Evolutionary conservation across 2,888 invertebrate species (phyloP).

Genomic region (Timandra comae): DNA sequence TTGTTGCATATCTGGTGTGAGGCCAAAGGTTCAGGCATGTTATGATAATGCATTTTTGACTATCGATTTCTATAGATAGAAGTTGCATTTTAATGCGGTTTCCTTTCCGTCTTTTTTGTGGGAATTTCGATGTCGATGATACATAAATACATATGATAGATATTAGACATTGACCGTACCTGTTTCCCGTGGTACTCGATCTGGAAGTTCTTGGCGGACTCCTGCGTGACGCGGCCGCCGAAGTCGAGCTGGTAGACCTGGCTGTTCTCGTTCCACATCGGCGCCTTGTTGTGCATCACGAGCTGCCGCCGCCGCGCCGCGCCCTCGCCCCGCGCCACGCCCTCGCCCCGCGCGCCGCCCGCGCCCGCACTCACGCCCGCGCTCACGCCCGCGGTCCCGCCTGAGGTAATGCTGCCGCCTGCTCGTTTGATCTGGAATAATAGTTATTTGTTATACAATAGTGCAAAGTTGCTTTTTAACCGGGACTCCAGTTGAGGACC

Average conservation of each 20-base stretch:
- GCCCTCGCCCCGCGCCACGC: conserved; percentile 13
- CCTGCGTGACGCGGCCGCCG: conserved; percentile 98
- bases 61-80: no score
- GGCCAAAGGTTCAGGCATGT: no score
- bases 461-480: no score
- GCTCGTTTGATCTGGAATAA: conserved; percentile 81
- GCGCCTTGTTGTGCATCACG: conserved; percentile 97
- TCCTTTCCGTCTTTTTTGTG: no score
- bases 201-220: conserved; percentile 99
- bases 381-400: conserved; percentile 34
- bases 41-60: no score
- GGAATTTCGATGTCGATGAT: no score
- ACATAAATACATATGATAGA: no score
- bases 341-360: conserved; percentile 20
- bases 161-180: no score
- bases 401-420: conserved; percentile 53
- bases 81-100: no score
- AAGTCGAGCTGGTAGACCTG: conserved; percentile 99
- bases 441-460: no score
- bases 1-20: no score
- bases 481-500: no score
- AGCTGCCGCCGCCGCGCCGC: conserved; percentile 81
- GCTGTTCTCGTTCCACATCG: conserved; percentile 99
- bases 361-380: conserved; percentile 14
- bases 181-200: conserved; percentile 98